Percentiles rank a stretch among this genome's conserved stretches.
Evolutionary conservation across 2,113 vertebrate genomes (phyloP).

Genomic region (Willisornis vidua): DNA sequence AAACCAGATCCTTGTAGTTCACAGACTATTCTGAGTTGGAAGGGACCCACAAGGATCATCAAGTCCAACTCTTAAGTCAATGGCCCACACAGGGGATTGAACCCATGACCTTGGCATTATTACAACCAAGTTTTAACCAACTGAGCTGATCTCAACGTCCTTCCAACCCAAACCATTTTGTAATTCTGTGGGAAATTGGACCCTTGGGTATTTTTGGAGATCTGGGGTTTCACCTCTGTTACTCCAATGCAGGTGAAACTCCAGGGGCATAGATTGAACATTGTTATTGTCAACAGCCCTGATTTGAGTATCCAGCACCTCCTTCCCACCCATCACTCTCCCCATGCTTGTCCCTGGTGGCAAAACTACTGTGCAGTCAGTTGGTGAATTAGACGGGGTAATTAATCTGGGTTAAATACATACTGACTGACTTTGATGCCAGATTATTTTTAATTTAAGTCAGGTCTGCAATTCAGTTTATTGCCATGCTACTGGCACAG

Average conservation of each 20-base stretch:
- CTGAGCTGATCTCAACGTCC: no score
- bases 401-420: not conserved
- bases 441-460: not conserved
- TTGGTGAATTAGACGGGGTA: not conserved
- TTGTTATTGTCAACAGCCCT: rapidly evolving
- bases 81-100: no score
- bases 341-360: not conserved
- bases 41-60: no score
- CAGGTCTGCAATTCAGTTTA: not conserved
- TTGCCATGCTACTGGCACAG: not conserved
- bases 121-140: no score
- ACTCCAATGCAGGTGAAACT: not conserved
- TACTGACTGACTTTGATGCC: not conserved
- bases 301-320: not conserved
- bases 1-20: no score
- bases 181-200: not conserved
- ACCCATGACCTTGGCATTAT: no score
- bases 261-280: not conserved
- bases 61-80: no score
- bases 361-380: not conserved
- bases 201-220: not conserved
- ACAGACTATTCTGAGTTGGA: no score
- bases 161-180: not conserved
- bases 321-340: not conserved
- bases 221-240: not conserved